phyloP scores from a whole-genome alignment of 2,797 vertebrate species.

The Scyliorhinus canicula region DNA sequence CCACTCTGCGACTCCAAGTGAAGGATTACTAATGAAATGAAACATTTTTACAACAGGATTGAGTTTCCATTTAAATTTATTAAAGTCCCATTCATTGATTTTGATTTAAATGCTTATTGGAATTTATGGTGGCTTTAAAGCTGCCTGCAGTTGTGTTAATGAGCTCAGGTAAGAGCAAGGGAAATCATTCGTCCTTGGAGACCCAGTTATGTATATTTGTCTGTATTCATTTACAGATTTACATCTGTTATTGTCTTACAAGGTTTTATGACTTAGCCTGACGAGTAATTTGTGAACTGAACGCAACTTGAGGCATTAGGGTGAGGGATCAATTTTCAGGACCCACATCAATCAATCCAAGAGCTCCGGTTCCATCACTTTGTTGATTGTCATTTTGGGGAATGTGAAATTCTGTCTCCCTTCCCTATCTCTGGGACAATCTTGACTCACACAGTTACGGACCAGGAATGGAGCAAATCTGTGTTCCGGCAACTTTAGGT shows the following conservation, averaged over 20 bases:
- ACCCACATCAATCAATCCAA: not conserved
- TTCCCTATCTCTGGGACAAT: not conserved
- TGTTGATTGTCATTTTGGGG: not conserved
- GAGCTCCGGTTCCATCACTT: not conserved
- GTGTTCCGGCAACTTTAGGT: not conserved
- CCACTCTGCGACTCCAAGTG: not conserved
- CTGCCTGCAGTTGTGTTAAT: not conserved
- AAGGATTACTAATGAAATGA: not conserved
- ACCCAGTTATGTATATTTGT: not conserved
- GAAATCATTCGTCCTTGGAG: not conserved
- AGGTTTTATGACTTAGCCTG: not conserved
- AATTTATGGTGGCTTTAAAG: not conserved
- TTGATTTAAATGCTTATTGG: constrained; percentile 6
- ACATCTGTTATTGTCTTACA: not conserved
- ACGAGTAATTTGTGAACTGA: not conserved
- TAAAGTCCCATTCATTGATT: constrained; percentile 9
- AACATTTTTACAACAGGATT: not conserved
- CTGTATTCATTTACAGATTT: not conserved
- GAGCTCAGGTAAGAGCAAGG: not conserved
- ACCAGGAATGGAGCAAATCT: not conserved
- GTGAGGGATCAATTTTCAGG: not conserved
- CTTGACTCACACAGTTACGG: not conserved
- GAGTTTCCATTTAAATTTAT: constrained; percentile 7
- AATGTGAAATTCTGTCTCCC: not conserved
- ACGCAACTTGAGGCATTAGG: not conserved